phyloP scores from a whole-genome alignment of 2,888 invertebrate species.

The Drosophila pegasa region DNA sequence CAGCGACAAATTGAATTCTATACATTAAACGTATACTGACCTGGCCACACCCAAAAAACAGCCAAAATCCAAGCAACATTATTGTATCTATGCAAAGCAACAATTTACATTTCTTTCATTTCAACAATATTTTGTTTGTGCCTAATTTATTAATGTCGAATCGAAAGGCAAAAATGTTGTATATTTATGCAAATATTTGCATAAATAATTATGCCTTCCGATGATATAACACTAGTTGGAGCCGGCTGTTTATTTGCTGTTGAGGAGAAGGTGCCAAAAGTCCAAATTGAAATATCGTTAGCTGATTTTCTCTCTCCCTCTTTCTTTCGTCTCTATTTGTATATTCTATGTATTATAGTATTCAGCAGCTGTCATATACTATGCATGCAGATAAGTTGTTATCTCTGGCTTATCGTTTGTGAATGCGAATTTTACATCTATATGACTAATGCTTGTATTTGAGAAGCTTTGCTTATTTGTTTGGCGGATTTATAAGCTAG shows the following conservation, averaged over 20 bases:
- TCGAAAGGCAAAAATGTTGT: conserved; percentile 10
- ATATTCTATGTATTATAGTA: neutral
- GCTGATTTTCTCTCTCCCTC: neutral
- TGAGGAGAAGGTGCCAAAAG: conserved; percentile 29
- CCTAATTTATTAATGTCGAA: conserved; percentile 43
- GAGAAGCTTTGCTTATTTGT: conserved; percentile 18
- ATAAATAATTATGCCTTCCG: conserved; percentile 29
- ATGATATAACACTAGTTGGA: conserved; percentile 37
- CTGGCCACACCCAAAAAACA: conserved; percentile 49
- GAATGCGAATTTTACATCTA: neutral
- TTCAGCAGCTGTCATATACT: neutral
- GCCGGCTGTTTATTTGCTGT: conserved; percentile 13
- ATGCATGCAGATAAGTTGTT: neutral
- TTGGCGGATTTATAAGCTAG: conserved; percentile 18
- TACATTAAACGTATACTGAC: conserved; percentile 47
- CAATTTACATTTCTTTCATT: conserved; percentile 10
- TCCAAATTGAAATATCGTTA: conserved; percentile 36
- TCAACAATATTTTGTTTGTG: conserved; percentile 12
- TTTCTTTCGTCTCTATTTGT: neutral
- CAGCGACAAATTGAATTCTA: conserved; percentile 49
- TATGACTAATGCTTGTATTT: conserved; percentile 17
- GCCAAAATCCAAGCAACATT: conserved; percentile 5
- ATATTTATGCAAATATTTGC: conserved; percentile 54
- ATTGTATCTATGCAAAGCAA: conserved; percentile 50
- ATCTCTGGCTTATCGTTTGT: conserved; percentile 1